Base-by-base conservation (phyloP, 2,888 invertebrate species). In the Melinaea marsaeus region DNA sequence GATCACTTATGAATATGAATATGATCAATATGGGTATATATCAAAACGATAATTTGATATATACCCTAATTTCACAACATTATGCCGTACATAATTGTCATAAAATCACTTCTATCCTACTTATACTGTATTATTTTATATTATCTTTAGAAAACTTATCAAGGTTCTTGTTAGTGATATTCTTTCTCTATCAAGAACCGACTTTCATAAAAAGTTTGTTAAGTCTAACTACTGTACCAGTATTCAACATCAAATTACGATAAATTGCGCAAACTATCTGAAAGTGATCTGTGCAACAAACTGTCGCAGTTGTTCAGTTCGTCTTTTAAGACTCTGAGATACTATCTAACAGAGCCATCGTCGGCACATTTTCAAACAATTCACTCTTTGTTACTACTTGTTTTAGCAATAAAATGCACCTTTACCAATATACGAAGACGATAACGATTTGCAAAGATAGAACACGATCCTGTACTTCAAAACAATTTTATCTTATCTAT, bases 191-290 rank as follows among this genome's bases (percentile, higher is more conserved):
- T 22, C 22, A 22, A 42, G 22, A 22, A 42, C 42, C 7, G 11
- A 3, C 9, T 9, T 22, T 22, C 22, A 42, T 42, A 42, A 42
- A 9, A 42, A 42, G 11, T 42, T 42, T 42, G 11, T 42, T 6
- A 42, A 37, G 7, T 48, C n/a, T 48, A n/a, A 51, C 32, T 7
- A 11, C 32, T 32, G 6, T 7, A 32, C 22, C 5, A 51, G 7
- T 51, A 32, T 32, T 3, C 3, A 32, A 51, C 51, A 51, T 32
- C 11, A 55, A 56, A 55, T 33, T 57, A 61, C 35, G 57, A 51
- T 57, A 37, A 51, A 57, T 51, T 61, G 42, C 51, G 51, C 57
- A 56, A 57, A 51, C 57, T 61, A 61, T 61, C 61, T 37, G 13
- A 33, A 33, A 55, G 32, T 47, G 48, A 56, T 57, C 22, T 22